These are phyloP conservation scores for Pyrrhia umbra DNA, from an alignment of 2,888 invertebrate species.

Conservation along the genomic window DNA sequence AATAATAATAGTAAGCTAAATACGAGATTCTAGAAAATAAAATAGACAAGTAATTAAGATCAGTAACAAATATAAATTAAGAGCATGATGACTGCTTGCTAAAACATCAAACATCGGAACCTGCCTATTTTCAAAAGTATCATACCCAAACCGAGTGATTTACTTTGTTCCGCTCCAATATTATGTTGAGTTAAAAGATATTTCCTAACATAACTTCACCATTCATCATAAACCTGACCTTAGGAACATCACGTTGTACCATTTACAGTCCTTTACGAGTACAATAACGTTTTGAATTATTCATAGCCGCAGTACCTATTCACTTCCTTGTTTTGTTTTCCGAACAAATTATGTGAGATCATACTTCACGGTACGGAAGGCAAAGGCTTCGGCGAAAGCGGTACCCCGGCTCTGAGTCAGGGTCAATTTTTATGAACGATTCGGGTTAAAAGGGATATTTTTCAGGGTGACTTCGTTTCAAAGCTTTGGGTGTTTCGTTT, in stretches of 20 bases:
- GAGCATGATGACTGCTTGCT: no score
- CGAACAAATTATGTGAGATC: constrained; percentile 33
- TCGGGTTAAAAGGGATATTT: constrained; percentile 31
- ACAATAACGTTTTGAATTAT: constrained; percentile 52
- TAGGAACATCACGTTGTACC: constrained; percentile 19
- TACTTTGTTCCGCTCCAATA: no score
- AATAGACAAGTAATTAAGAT: no score
- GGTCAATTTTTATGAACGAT: constrained; percentile 44
- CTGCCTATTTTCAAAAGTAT: no score
- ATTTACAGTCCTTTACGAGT: constrained; percentile 12
- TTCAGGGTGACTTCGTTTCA: constrained; percentile 36
- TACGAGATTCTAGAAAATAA: no score
- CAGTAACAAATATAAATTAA: no score
- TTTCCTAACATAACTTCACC: constrained; percentile 11
- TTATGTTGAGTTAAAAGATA: constrained; percentile 4
- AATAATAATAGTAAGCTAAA: no score
- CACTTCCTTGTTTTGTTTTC: constrained; percentile 45
- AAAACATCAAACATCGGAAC: no score
- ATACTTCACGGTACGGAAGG: constrained; percentile 22
- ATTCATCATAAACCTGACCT: constrained; percentile 41
- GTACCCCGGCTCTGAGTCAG: constrained; percentile 33
- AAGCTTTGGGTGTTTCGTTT: constrained; percentile 28
- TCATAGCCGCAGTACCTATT: constrained; percentile 39
- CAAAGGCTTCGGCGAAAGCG: constrained; percentile 23
- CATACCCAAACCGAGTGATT: no score